A percentile compares a stretch with the other conserved stretches of the same genome.
Conservation (phyloP, 2,113 vertebrate species). For the Leptocoma aspasia region DNA sequence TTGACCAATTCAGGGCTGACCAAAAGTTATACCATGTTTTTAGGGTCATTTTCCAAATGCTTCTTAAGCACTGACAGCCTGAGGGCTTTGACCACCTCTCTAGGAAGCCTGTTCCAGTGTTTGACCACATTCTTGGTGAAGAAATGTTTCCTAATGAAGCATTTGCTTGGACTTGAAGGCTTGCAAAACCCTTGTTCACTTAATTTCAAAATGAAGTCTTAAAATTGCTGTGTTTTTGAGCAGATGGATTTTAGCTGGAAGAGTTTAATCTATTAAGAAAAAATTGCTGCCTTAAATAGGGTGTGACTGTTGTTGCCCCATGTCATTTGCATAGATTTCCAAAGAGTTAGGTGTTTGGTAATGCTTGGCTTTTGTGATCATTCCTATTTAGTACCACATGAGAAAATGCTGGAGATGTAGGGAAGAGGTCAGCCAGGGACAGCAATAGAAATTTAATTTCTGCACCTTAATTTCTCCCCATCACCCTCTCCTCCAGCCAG, state of each 20-base stretch:
- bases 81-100: not conserved
- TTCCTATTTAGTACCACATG: not conserved
- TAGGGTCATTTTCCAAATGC: not conserved
- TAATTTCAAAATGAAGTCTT: not conserved
- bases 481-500: not conserved
- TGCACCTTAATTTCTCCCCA: not conserved
- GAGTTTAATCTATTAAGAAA: not conserved
- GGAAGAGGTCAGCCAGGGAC: not conserved
- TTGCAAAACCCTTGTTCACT: not conserved
- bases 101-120: not conserved
- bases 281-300: not conserved
- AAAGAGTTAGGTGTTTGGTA: not conserved
- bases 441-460: not conserved
- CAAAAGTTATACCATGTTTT: not conserved
- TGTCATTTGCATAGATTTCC: conserved; percentile 17
- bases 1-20: not conserved
- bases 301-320: not conserved
- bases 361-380: not conserved
- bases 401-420: not conserved
- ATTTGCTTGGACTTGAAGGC: not conserved
- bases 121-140: not conserved
- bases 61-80: not conserved
- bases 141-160: not conserved
- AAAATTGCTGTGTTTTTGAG: not conserved
- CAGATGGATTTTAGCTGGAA: not conserved